Percentiles rank a stretch among this genome's conserved stretches.
phyloP scores from a whole-genome alignment of 2,113 vertebrate species.

The Ictidomys tridecemlineatus region DNA sequence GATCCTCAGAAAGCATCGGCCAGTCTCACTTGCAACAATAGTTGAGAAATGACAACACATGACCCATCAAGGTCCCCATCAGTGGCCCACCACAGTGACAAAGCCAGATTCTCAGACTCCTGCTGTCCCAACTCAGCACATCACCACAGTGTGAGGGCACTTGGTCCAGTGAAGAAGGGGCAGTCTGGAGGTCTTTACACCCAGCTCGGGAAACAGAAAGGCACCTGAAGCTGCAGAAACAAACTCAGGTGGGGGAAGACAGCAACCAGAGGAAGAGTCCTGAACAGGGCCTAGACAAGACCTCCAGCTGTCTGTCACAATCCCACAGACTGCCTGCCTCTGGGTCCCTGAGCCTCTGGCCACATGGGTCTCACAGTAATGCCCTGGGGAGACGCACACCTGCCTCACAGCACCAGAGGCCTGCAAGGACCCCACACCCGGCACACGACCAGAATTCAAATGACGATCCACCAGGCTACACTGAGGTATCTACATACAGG shows the following conservation, averaged over 20 bases:
- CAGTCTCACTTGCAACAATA: not conserved
- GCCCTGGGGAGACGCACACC: not conserved
- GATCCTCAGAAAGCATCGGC: not conserved
- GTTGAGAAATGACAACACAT: not conserved
- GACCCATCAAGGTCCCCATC: too few relatives aligned
- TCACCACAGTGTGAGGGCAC: not conserved
- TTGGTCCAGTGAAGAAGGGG: too few relatives aligned
- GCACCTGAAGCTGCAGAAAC: not conserved
- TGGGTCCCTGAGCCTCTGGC: not conserved
- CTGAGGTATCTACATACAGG: too few relatives aligned
- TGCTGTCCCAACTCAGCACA: not conserved
- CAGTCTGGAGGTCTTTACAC: not conserved
- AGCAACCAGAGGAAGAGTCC: not conserved
- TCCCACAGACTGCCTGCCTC: not conserved
- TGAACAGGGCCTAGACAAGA: not conserved
- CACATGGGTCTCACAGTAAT: not conserved
- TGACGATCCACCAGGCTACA: too few relatives aligned
- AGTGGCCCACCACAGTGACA: not conserved
- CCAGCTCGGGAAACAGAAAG: not conserved
- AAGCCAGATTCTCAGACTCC: not conserved
- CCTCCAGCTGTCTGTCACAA: not conserved
- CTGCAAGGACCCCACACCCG: not conserved
- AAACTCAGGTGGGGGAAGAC: too few relatives aligned
- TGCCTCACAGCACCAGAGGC: not conserved
- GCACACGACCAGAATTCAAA: too few relatives aligned